Percentiles rank a stretch among this genome's conserved stretches.
Evolutionary conservation across 92 coral and sea anemone genomes (phyloP).

Genomic region (Porites rus): DNA sequence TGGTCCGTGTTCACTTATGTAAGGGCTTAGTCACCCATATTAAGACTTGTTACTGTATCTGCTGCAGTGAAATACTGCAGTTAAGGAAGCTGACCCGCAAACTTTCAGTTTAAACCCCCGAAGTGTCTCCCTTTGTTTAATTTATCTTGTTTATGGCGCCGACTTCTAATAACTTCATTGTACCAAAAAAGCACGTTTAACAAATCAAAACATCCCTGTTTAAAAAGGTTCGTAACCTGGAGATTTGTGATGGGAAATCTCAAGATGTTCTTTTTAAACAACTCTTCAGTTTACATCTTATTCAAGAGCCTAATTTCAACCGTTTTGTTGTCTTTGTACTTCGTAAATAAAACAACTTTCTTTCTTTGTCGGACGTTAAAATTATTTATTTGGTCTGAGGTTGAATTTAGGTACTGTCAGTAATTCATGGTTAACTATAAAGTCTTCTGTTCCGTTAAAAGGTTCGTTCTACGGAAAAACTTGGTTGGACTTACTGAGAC

Average conservation of each 20-base stretch:
- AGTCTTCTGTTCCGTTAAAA: too few species aligned
- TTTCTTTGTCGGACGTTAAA: neutral
- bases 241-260: constrained; percentile 47
- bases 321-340: neutral
- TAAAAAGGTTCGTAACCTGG: neutral
- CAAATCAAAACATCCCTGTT: constrained; percentile 15
- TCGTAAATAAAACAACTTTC: neutral
- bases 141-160: too few species aligned
- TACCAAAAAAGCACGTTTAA: neutral
- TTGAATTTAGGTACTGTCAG: neutral
- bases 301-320: neutral
- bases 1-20: neutral
- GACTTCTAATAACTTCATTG: constrained; percentile 2
- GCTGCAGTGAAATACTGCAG: too few species aligned
- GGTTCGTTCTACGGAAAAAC: too few species aligned
- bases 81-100: too few species aligned
- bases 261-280: constrained; percentile 19
- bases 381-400: neutral
- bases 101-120: too few species aligned
- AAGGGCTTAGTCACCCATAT: neutral
- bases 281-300: neutral
- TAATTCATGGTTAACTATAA: too few species aligned
- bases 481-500: too few species aligned
- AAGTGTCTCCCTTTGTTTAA: too few species aligned
- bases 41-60: neutral